Percentiles rank a stretch among this genome's conserved stretches.
Evolutionary conservation across 2,113 vertebrate species (phyloP).

Genomic region (Gavialis gangeticus): DNA sequence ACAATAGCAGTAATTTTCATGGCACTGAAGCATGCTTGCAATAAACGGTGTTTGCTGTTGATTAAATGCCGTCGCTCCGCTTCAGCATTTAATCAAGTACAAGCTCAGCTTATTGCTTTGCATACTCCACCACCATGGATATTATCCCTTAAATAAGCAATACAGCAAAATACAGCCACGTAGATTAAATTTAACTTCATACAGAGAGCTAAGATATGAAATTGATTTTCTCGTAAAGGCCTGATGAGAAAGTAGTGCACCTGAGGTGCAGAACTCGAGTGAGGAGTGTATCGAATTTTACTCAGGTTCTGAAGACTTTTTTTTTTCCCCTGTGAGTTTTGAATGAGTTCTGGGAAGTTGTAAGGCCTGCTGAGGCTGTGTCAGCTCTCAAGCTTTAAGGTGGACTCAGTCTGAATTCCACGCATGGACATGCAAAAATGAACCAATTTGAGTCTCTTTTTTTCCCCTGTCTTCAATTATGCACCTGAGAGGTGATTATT

Average conservation of each 20-base stretch:
- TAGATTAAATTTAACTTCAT: not conserved
- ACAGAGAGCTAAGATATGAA: not conserved
- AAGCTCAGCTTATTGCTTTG: not conserved
- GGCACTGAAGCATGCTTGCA: not conserved
- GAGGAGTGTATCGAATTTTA: not conserved
- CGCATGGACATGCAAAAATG: not conserved
- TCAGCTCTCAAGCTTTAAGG: not conserved
- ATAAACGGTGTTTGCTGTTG: not conserved
- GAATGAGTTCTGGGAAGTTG: not conserved
- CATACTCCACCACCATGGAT: not conserved
- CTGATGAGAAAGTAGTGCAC: not conserved
- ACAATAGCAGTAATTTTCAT: not conserved
- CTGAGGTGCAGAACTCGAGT: not conserved
- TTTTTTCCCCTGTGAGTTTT: not conserved
- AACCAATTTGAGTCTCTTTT: not conserved
- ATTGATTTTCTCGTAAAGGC: not conserved
- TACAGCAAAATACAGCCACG: not conserved
- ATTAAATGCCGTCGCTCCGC: not conserved
- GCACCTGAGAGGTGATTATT: not conserved
- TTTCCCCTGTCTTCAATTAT: not conserved
- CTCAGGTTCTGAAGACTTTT: not conserved
- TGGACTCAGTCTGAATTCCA: not conserved
- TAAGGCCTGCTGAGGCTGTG: not conserved
- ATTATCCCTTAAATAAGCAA: slow-evolving; percentile 14
- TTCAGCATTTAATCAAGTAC: not conserved